Evolutionary conservation across 2,888 invertebrate species (phyloP).

Genomic region (Drosophila algonquin): DNA sequence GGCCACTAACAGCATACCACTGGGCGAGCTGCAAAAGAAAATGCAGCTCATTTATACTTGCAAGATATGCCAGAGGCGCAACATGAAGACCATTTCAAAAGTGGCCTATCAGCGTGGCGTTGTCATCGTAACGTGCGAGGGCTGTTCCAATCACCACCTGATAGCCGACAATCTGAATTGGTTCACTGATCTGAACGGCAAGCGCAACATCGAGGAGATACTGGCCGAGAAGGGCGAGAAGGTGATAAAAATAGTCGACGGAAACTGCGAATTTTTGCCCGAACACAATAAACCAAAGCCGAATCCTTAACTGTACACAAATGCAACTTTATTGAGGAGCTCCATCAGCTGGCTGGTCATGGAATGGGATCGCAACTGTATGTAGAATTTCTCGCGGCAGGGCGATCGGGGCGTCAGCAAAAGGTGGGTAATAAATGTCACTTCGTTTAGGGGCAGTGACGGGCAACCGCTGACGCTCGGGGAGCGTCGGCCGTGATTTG

Average conservation of each 20-base stretch:
- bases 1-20: conserved; percentile 54
- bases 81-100: conserved; percentile 92
- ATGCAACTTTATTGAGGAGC: conserved; percentile 70
- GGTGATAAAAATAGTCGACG: conserved; percentile 86
- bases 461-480: neutral
- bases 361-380: conserved; percentile 22
- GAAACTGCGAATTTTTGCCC: conserved; percentile 58
- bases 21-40: conserved; percentile 85
- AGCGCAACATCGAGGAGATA: conserved; percentile 95
- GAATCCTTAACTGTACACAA: conserved; percentile 56
- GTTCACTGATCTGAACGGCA: conserved; percentile 92
- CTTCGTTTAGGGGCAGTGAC: conserved; percentile 46
- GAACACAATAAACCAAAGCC: conserved; percentile 13
- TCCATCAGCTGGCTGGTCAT: conserved; percentile 27
- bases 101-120: conserved; percentile 94
- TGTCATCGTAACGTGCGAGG: conserved; percentile 94
- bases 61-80: conserved; percentile 92
- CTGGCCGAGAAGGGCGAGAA: conserved; percentile 94
- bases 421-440: conserved; percentile 56
- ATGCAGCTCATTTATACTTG: conserved; percentile 93
- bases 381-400: conserved; percentile 52
- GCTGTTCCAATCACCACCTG: conserved; percentile 94
- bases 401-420: conserved; percentile 55
- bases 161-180: conserved; percentile 98
- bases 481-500: conserved; percentile 22